Evolutionary conservation across 2,888 invertebrate genomes (phyloP).

Genomic region (Augiades crinisus): DNA sequence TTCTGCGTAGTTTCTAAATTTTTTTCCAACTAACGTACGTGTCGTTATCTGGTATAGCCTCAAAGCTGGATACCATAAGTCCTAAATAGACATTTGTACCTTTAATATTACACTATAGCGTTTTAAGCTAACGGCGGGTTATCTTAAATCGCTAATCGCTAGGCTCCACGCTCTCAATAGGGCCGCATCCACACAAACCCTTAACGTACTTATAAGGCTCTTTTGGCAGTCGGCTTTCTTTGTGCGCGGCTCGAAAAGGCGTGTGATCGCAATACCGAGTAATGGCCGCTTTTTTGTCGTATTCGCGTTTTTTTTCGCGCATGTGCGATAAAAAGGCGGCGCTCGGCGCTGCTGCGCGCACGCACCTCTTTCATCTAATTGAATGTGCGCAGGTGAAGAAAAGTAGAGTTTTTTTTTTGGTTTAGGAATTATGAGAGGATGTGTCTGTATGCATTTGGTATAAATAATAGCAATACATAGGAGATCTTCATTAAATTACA

Average conservation of each 20-base stretch:
- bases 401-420: neutral
- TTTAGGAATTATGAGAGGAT: neutral
- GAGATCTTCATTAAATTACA: no score
- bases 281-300: constrained; percentile 59
- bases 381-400: constrained; percentile 13
- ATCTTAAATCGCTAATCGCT: constrained; percentile 7
- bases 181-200: constrained; percentile 37
- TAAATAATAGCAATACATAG: no score
- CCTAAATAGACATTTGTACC: no score
- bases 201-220: constrained; percentile 46
- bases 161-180: constrained; percentile 36
- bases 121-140: no score
- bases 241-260: constrained; percentile 57
- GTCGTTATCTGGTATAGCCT: no score
- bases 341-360: constrained; percentile 39
- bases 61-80: no score
- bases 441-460: no score
- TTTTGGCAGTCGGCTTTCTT: constrained; percentile 54
- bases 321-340: constrained; percentile 62
- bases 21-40: no score
- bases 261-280: constrained; percentile 53
- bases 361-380: constrained; percentile 30
- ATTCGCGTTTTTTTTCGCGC: constrained; percentile 57
- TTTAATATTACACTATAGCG: no score
- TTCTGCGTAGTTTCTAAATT: no score